Conservation (phyloP, 2,797 vertebrate species). For the Merluccius polli region DNA sequence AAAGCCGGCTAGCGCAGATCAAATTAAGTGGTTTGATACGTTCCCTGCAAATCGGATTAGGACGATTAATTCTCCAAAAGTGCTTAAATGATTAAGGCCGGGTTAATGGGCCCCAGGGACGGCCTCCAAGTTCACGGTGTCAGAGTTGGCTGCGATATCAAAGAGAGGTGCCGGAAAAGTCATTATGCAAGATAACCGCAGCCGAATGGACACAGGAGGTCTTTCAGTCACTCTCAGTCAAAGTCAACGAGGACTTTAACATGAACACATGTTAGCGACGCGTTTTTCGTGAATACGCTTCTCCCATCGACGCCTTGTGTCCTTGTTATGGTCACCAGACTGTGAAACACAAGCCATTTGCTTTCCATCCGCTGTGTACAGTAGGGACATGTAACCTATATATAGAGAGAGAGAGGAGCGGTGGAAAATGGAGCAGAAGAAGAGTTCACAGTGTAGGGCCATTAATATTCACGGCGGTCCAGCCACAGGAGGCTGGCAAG, state of each 20-base stretch:
- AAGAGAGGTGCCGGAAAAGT: slow-evolving; percentile 32
- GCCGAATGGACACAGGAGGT: slow-evolving; percentile 5
- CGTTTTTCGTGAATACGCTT: not conserved
- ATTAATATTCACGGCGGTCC: slow-evolving; percentile 68
- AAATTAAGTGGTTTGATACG: slow-evolving; percentile 72
- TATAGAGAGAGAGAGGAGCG: slow-evolving; percentile 58
- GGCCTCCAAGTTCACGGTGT: slow-evolving; percentile 45
- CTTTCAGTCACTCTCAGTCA: slow-evolving; percentile 17
- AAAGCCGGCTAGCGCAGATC: slow-evolving; percentile 62
- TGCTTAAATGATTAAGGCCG: slow-evolving; percentile 67
- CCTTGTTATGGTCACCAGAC: not conserved
- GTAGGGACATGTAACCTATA: slow-evolving; percentile 64
- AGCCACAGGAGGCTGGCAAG: slow-evolving; percentile 41
- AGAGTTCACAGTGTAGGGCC: slow-evolving; percentile 51
- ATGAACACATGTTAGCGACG: not conserved
- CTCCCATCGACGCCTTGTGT: not conserved
- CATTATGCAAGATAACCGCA: slow-evolving; percentile 29
- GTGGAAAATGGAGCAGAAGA: slow-evolving; percentile 67
- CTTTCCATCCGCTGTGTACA: slow-evolving; percentile 48
- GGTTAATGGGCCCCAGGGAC: slow-evolving; percentile 61
- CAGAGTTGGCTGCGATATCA: slow-evolving; percentile 46
- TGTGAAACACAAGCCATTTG: not conserved
- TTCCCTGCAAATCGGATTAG: slow-evolving; percentile 70
- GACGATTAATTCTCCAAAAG: slow-evolving; percentile 68
- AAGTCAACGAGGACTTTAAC: slow-evolving; percentile 7